Conservation (phyloP, 1,140 invertebrate species). For the Cotesia vestalis region DNA sequence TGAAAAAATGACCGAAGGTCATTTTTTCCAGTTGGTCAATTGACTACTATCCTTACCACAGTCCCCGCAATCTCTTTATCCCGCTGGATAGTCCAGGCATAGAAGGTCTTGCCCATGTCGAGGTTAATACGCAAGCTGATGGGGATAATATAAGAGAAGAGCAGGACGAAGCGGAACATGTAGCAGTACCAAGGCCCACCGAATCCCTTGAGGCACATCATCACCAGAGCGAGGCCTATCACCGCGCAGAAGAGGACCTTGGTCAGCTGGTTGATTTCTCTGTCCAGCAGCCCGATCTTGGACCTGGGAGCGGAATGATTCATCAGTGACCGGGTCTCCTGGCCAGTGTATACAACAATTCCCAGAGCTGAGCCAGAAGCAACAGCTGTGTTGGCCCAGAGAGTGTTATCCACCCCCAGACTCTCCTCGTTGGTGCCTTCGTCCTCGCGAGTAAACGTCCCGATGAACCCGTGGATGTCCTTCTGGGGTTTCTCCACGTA, state of each 20-base stretch:
- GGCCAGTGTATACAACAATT: slow-evolving; percentile 95
- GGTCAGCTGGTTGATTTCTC: slow-evolving; percentile 95
- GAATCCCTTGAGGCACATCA: slow-evolving; percentile 96
- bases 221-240: slow-evolving; percentile 87
- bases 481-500: slow-evolving; percentile 98
- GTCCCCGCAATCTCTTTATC: slow-evolving; percentile 94
- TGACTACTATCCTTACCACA: slow-evolving; percentile 71
- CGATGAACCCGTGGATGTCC: slow-evolving; percentile 98
- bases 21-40: too few species aligned
- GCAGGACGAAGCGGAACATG: slow-evolving; percentile 93
- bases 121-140: slow-evolving; percentile 98
- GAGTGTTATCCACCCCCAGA: slow-evolving; percentile 94
- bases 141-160: slow-evolving; percentile 99
- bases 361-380: slow-evolving; percentile 96
- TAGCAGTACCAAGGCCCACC: slow-evolving; percentile 96
- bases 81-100: slow-evolving; percentile 95
- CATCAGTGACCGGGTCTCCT: slow-evolving; percentile 97
- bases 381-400: slow-evolving; percentile 98
- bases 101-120: slow-evolving; percentile 98
- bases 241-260: slow-evolving; percentile 94
- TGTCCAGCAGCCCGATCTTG: slow-evolving; percentile 94
- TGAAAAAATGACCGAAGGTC: too few species aligned
- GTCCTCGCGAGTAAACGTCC: slow-evolving; percentile 85
- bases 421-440: slow-evolving; percentile 78
- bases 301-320: slow-evolving; percentile 95